A percentile compares a stretch with the other conserved stretches of the same genome.
These are phyloP conservation scores for Tiphia femorata DNA, from an alignment of 2,888 invertebrate genomes.

Conservation along the genomic window DNA sequence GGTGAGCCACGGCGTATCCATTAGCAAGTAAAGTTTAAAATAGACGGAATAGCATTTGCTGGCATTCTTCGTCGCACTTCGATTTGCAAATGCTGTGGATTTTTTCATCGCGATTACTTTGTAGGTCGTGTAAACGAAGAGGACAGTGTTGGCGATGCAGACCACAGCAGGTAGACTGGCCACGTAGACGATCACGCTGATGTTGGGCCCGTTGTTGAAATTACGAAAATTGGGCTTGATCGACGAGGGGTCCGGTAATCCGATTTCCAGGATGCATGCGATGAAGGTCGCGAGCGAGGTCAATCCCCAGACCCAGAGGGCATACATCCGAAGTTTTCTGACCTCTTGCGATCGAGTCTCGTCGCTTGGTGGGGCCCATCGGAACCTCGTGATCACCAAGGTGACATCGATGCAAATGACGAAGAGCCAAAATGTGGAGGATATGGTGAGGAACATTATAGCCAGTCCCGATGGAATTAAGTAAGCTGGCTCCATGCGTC, in stretches of 20 bases:
- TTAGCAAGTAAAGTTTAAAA: constrained; percentile 49
- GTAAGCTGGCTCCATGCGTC: constrained; percentile 16
- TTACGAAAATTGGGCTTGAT: constrained; percentile 49
- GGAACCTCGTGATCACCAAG: constrained; percentile 55
- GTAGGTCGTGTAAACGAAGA: constrained; percentile 50
- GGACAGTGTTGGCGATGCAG: constrained; percentile 43
- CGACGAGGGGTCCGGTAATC: constrained; percentile 42
- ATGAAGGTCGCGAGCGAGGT: constrained; percentile 38
- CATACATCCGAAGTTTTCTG: constrained; percentile 48
- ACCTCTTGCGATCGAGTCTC: constrained; percentile 8
- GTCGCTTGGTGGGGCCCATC: constrained; percentile 45
- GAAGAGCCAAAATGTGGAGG: constrained; percentile 54
- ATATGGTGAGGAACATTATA: constrained; percentile 51
- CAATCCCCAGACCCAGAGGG: constrained; percentile 23
- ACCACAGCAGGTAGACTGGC: constrained; percentile 36
- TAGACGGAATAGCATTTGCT: constrained; percentile 48
- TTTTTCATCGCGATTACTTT: constrained; percentile 45
- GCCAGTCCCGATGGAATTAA: constrained; percentile 44
- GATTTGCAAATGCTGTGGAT: constrained; percentile 44
- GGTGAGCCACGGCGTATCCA: constrained; percentile 57
- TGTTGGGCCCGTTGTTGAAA: constrained; percentile 20
- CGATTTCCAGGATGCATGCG: constrained; percentile 46
- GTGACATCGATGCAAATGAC: constrained; percentile 60
- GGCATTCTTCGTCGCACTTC: constrained; percentile 22
- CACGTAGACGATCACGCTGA: constrained; percentile 27